Percentiles rank a stretch among this genome's conserved stretches.
These are phyloP conservation scores for Hydrozoanthus tunicans DNA, from an alignment of 64 coral and sea anemone species.

Conservation along the genomic window DNA sequence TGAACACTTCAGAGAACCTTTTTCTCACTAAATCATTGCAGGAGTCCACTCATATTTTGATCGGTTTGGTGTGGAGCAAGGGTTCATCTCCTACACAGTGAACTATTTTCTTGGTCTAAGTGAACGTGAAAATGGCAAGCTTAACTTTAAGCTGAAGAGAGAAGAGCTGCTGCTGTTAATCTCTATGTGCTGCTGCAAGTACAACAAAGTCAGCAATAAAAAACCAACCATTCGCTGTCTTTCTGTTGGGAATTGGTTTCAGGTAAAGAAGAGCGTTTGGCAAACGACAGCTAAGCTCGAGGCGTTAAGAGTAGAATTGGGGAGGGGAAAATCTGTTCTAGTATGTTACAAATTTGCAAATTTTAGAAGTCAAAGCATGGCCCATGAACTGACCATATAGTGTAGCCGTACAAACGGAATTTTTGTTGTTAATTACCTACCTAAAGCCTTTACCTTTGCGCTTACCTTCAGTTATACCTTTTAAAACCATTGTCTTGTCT, in stretches of 20 bases:
- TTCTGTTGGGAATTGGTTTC: conserved; percentile 39
- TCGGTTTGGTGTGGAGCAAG: conserved; percentile 26
- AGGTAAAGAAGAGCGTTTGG: not conserved
- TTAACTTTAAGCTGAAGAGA: conserved; percentile 20
- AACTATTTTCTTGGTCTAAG: conserved; percentile 38
- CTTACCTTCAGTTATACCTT: no score
- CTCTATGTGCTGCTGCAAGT: not conserved
- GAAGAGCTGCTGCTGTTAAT: conserved; percentile 15
- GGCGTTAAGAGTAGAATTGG: no score
- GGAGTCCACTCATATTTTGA: conserved; percentile 35
- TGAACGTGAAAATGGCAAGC: conserved; percentile 12
- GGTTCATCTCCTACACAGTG: conserved; percentile 13
- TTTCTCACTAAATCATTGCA: not conserved
- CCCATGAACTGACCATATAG: no score
- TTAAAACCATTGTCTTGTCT: no score
- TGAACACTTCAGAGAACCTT: no score
- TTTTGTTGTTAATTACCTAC: no score
- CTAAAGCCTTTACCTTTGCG: no score
- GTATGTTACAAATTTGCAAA: no score
- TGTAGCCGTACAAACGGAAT: no score
- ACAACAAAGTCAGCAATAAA: not conserved
- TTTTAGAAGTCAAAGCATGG: no score
- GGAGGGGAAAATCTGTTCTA: no score
- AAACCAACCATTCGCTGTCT: conserved; percentile 32
- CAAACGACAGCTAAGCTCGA: no score